A percentile compares a stretch with the other conserved stretches of the same genome.
Evolutionary conservation across 2,797 vertebrate genomes (phyloP).

Genomic region (Coccyzus lansbergi): DNA sequence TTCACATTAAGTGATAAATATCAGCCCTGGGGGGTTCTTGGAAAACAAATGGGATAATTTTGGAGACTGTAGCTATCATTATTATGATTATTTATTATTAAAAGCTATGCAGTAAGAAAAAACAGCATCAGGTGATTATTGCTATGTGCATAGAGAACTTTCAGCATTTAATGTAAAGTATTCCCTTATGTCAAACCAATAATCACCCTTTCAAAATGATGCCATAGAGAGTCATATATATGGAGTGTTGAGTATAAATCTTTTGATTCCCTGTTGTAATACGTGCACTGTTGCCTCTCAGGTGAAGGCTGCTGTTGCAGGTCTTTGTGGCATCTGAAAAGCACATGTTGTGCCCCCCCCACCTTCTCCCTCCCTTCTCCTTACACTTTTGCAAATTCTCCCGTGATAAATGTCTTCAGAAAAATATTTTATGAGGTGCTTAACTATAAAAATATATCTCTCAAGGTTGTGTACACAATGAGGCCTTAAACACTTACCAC

Average conservation of each 20-base stretch:
- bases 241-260: constrained; percentile 84
- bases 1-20: constrained; percentile 37
- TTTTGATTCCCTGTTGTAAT: constrained; percentile 78
- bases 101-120: constrained; percentile 41
- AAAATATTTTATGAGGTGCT: constrained; percentile 79
- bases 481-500: constrained; percentile 70
- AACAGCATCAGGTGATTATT: constrained; percentile 82
- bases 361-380: constrained; percentile 2
- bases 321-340: constrained; percentile 83
- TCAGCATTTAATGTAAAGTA: constrained; percentile 81
- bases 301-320: constrained; percentile 52
- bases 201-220: constrained; percentile 83
- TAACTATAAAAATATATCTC: constrained; percentile 79
- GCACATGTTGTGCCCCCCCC: constrained; percentile 82
- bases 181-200: constrained; percentile 81
- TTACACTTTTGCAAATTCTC: constrained; percentile 74
- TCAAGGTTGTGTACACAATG: constrained; percentile 64
- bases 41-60: constrained; percentile 64
- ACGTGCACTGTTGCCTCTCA: constrained; percentile 77
- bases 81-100: constrained; percentile 41
- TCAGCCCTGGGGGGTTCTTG: not conserved
- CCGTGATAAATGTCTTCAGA: constrained; percentile 83
- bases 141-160: constrained; percentile 77
- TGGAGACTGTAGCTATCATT: not conserved
- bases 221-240: constrained; percentile 75